A percentile compares a stretch with the other conserved stretches of the same genome.
Evolutionary conservation across 2,113 vertebrate genomes (phyloP).

Genomic region (Barnardius zonarius): DNA sequence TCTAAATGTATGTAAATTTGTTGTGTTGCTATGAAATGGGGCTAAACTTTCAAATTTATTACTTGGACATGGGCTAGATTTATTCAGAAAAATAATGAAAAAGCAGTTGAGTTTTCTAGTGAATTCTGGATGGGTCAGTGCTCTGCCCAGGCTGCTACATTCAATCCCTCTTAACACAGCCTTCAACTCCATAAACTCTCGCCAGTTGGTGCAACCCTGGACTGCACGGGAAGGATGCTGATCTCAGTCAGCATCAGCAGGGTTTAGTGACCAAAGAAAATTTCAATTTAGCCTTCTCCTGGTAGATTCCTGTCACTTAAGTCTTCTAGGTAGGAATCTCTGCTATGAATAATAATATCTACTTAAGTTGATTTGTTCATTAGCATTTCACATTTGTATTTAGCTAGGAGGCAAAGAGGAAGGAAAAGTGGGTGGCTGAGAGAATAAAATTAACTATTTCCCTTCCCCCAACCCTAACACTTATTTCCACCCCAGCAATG

Average conservation of each 20-base stretch:
- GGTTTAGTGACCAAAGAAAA: neutral
- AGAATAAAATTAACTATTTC: neutral
- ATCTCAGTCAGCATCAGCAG: neutral
- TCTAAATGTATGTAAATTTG: neutral
- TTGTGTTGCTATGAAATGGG: neutral
- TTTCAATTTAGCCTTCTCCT: neutral
- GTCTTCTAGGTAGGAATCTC: neutral
- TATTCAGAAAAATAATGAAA: neutral
- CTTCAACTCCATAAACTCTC: neutral
- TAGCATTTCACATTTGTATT: constrained; percentile 1
- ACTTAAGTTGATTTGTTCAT: neutral
- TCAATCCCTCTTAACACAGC: neutral
- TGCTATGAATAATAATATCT: neutral
- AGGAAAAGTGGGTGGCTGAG: neutral
- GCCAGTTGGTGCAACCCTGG: neutral
- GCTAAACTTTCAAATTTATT: neutral
- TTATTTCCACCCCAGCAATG: neutral
- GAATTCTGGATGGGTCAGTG: neutral
- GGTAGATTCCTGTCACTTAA: neutral
- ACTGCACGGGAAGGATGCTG: neutral
- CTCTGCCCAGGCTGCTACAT: neutral
- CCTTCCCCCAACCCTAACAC: neutral
- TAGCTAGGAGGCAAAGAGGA: neutral
- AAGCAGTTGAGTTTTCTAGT: neutral
- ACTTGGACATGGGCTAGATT: neutral